Conservation (phyloP, 1,140 invertebrate species). For the Drosophila kepulauana region DNA sequence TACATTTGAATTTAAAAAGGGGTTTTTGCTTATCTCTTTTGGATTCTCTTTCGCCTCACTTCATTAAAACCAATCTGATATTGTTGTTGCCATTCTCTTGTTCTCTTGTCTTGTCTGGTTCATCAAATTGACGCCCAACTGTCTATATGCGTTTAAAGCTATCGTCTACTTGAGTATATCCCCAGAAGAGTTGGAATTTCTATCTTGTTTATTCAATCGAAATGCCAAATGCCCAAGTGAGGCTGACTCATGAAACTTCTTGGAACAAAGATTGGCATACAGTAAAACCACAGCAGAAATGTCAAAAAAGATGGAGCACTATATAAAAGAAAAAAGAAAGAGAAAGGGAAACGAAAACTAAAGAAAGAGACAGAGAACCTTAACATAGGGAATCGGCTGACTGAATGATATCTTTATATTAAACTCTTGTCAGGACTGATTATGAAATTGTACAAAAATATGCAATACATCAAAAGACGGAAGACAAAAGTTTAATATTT, state of each 20-base stretch:
- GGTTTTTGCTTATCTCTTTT: constrained; percentile 26
- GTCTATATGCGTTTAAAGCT: constrained; percentile 48
- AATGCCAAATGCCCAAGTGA: neutral
- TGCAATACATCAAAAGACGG: neutral
- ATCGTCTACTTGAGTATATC: constrained; percentile 44
- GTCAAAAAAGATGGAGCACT: neutral
- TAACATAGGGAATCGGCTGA: neutral
- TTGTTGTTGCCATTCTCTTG: constrained; percentile 35
- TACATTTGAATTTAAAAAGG: constrained; percentile 50
- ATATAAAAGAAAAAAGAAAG: neutral
- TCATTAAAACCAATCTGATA: constrained; percentile 61
- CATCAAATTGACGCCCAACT: constrained; percentile 63
- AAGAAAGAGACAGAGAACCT: neutral
- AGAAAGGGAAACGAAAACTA: neutral
- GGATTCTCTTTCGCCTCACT: constrained; percentile 43
- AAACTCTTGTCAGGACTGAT: neutral
- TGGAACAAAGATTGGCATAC: neutral
- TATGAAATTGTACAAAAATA: neutral
- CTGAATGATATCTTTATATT: neutral
- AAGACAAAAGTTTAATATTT: neutral
- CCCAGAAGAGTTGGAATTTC: constrained; percentile 5
- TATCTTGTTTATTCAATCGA: constrained; percentile 20
- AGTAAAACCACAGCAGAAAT: neutral
- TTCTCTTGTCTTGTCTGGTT: constrained; percentile 46
- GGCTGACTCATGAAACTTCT: constrained; percentile 27